A percentile compares a stretch with the other conserved stretches of the same genome.
Evolutionary conservation across 2,113 vertebrate genomes (phyloP).

Genomic region (Saguinus imperator): DNA sequence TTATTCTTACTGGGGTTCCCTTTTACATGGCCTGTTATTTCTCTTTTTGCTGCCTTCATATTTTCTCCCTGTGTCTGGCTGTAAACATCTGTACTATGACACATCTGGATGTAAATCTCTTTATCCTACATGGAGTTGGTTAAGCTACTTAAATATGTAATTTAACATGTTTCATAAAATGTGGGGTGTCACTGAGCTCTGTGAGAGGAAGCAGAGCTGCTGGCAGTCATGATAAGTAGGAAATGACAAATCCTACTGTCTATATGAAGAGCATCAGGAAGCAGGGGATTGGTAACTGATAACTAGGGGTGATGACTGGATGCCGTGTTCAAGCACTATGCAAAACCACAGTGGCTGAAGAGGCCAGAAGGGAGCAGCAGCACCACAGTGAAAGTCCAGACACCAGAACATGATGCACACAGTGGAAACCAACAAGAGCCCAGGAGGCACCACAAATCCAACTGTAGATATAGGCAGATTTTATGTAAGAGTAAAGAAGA

Average conservation of each 20-base stretch:
- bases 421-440: not conserved
- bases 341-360: no score
- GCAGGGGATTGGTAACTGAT: not conserved
- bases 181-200: not conserved
- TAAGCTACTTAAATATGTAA: not conserved
- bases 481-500: not conserved
- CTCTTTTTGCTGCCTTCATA: not conserved
- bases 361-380: not conserved
- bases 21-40: not conserved
- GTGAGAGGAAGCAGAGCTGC: not conserved
- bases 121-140: not conserved
- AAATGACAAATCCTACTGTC: not conserved
- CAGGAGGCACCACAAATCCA: no score
- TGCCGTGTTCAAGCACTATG: not conserved
- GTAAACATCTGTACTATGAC: not conserved
- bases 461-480: not conserved
- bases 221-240: not conserved
- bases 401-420: no score
- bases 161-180: not conserved
- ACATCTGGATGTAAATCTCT: not conserved
- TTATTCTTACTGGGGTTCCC: not conserved
- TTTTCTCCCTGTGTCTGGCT: not conserved
- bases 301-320: not conserved
- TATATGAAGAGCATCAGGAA: not conserved
- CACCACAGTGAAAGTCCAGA: rapidly evolving